phyloP scores from a whole-genome alignment of 1,140 invertebrate genomes.

The Sweltsa coloradensis region DNA sequence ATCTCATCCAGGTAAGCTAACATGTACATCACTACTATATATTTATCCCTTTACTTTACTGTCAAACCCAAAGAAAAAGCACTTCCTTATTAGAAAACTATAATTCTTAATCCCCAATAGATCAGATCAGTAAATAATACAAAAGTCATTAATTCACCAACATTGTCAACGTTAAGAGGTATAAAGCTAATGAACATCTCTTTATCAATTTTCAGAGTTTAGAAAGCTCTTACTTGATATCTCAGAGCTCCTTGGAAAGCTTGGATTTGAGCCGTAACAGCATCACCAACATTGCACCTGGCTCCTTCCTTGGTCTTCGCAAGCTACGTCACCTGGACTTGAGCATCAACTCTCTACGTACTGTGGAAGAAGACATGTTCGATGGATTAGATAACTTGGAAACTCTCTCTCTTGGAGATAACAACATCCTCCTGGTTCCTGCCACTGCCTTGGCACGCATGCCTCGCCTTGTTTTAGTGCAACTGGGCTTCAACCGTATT shows the following conservation, averaged over 20 bases:
- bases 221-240: constrained; percentile 50
- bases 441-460: constrained; percentile 61
- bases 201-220: constrained; percentile 42
- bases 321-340: constrained; percentile 63
- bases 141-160: too few relatives aligned
- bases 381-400: constrained; percentile 65
- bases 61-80: too few relatives aligned
- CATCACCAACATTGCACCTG: constrained; percentile 63
- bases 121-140: too few relatives aligned
- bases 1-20: constrained; percentile 67
- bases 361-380: constrained; percentile 75
- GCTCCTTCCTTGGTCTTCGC: constrained; percentile 60
- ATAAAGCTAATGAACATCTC: not conserved
- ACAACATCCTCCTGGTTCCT: constrained; percentile 74
- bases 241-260: constrained; percentile 51
- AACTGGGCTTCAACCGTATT: constrained; percentile 76
- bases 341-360: constrained; percentile 72
- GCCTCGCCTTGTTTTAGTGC: constrained; percentile 55
- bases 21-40: too few relatives aligned
- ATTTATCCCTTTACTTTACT: too few relatives aligned
- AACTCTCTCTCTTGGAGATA: constrained; percentile 70
- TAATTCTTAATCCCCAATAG: too few relatives aligned
- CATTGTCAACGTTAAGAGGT: too few relatives aligned
- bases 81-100: too few relatives aligned
- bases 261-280: constrained; percentile 76